Evolutionary conservation across 1,140 invertebrate species (phyloP).

Genomic region (Sycobia sp.): DNA sequence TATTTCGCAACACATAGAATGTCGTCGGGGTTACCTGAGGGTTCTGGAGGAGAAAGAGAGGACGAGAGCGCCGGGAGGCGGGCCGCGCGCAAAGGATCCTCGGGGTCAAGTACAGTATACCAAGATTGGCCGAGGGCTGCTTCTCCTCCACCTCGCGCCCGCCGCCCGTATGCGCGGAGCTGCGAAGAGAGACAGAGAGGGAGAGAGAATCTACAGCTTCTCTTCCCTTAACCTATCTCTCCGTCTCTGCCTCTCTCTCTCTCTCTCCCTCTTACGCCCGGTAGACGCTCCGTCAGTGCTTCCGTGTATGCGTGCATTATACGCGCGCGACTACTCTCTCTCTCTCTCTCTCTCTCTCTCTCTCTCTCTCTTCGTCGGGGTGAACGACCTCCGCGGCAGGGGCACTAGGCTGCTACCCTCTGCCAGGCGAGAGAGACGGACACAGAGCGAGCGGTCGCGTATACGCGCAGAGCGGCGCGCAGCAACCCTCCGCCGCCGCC

Average conservation of each 20-base stretch:
- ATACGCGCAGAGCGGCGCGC: no score
- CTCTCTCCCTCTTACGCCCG: neutral
- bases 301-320: neutral
- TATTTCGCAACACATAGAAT: no score
- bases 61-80: neutral
- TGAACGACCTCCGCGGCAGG: conserved; percentile 60
- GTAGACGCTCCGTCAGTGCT: conserved; percentile 39
- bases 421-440: conserved; percentile 39
- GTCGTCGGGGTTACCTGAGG: no score
- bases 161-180: no score
- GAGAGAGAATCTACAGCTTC: conserved; percentile 37
- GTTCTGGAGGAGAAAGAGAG: no score
- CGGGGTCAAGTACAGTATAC: conserved; percentile 54
- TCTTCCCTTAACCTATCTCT: neutral
- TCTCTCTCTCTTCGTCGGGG: no score
- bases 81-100: conserved; percentile 37
- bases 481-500: conserved; percentile 27
- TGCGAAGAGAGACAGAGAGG: no score
- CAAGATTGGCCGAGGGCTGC: conserved; percentile 41
- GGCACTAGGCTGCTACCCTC: conserved; percentile 62
- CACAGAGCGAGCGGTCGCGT: conserved; percentile 41
- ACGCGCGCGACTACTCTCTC: no score
- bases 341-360: no score
- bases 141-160: conserved; percentile 27
- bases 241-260: neutral